Evolutionary conservation across 2,888 invertebrate genomes (phyloP), one percentile per base, ranked within the genome.

Genomic region (Drosophila cracens): DNA sequence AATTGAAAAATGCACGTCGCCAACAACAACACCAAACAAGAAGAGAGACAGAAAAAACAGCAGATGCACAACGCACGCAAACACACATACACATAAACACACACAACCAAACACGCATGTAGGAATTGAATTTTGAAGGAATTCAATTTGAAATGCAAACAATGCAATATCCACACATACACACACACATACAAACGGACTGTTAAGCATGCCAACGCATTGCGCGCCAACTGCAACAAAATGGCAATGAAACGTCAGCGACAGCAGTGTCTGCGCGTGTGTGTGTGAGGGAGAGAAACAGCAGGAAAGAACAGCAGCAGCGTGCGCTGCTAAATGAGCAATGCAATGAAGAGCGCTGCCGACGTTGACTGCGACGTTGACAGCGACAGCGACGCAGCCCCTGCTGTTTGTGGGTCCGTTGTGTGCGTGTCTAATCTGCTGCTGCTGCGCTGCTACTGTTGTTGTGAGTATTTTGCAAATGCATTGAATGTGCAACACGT

Each of bases 141-240:
- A 86, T 86, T 86, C 79, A 90, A 90, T 90, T 86, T 89, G 76
- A 90, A 90, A 85, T 86, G 89, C 90, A 85, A 90, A 90, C 85
- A 85, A 85, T 87, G 84, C 90, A 76, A 63, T 57, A 69, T 65
- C 63, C 59, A 77, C 81, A 76, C 69, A 70, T 56, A 69, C 33
- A 65, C 68, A 67, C 29, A 57, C 57, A 63, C 57, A 46, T 48
- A 38, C 33, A 54, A 27, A 62, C 13, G 36, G 18, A 7, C 29
- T 70, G 76, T 58, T 62, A 62, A 61, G 68, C 73, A 79, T 82
- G 82, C 74, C 81, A 79, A 75, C 67, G 68, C 82, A 82, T 79
- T 86, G 74, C 86, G 83, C 82, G 86, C 83, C 84, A 89, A 89
- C 76, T 87, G 85, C 88, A 89, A 84, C 90, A 89, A 87, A 89